Evolutionary conservation across 2,797 vertebrate species (phyloP), one percentile per base, ranked within the genome.

Genomic region (Acipenser oxyrinchus): DNA sequence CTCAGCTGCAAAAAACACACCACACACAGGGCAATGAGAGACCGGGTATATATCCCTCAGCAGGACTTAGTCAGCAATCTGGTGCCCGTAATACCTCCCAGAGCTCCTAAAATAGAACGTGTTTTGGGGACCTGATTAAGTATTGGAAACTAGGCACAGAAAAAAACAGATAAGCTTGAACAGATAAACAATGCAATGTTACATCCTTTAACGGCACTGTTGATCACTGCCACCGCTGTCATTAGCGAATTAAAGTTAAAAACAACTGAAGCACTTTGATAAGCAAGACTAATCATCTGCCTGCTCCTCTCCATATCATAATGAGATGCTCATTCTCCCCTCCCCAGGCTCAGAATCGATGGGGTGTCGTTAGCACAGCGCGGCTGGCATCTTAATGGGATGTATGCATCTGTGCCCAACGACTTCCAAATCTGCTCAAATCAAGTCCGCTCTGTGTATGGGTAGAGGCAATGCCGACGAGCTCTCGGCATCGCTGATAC

Each of bases 1-100:
- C 84, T 98, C 96, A n/a, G 76, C 96, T 99, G 85, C 6, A 57
- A 64, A 10, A 15, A 62, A 61, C 10, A 15, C 37, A 37, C 23
- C 23, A 37, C 23, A 37, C 4, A 37, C 23, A 4, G 23, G 23
- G 23, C 23, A 37, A 37, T 37, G 65, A 65, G 58, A 67, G 53
- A 64, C 51, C 49, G 18, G 63, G 60, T 23, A 2, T 51, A 67
- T 23, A 13, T 66, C 8, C 8, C 51, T 53, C 9, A 8, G 23
- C 23, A 37, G 23, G 23, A 37, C 23, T 37, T 37, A 37, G 2
- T 37, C 51, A 9, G 8, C 51, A 6, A 53, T 53, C 12, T 6
- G 7, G 51, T 1, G 51, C 5, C 12, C 51, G 23, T 37, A 53
- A 53, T 3, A 53, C 51, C 51, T 53, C 8, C 51, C 8, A 3